Conservation (phyloP, 2,113 vertebrate species). For the Ceyx margarethae region DNA sequence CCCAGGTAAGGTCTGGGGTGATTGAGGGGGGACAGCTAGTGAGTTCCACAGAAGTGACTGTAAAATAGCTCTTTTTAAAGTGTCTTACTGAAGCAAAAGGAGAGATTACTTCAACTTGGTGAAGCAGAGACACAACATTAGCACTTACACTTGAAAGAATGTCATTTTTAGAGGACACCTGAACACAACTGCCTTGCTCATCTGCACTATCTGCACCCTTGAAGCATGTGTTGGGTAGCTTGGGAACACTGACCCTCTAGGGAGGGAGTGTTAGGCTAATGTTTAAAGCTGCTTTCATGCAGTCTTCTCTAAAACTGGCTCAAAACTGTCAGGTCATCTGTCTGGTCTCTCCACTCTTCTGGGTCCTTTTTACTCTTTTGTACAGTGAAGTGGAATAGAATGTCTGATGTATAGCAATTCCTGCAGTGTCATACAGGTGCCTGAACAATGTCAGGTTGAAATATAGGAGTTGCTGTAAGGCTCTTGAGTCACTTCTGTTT, state of each 20-base stretch:
- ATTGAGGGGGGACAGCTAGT: background rate
- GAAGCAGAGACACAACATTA: background rate
- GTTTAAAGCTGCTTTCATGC: background rate
- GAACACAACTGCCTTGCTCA: background rate
- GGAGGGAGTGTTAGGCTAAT: background rate
- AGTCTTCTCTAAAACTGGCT: background rate
- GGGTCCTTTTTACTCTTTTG: background rate
- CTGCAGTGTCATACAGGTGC: background rate
- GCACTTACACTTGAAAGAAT: background rate
- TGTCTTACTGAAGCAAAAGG: background rate
- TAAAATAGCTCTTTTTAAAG: background rate
- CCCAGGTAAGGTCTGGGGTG: constrained; percentile 69
- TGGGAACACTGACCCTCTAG: background rate
- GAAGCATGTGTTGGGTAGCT: background rate
- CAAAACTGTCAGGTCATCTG: background rate
- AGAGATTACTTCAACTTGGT: background rate
- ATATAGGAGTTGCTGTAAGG: background rate
- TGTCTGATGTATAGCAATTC: background rate
- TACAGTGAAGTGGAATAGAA: background rate
- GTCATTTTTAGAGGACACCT: background rate
- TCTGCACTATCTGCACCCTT: background rate
- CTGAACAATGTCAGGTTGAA: background rate
- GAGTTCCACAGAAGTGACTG: background rate
- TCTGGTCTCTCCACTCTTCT: background rate
- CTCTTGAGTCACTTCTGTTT: background rate